Evolutionary conservation across 2,797 vertebrate genomes (phyloP), one percentile per base, ranked within the genome.

Genomic region (Hippoglossus hippoglossus): DNA sequence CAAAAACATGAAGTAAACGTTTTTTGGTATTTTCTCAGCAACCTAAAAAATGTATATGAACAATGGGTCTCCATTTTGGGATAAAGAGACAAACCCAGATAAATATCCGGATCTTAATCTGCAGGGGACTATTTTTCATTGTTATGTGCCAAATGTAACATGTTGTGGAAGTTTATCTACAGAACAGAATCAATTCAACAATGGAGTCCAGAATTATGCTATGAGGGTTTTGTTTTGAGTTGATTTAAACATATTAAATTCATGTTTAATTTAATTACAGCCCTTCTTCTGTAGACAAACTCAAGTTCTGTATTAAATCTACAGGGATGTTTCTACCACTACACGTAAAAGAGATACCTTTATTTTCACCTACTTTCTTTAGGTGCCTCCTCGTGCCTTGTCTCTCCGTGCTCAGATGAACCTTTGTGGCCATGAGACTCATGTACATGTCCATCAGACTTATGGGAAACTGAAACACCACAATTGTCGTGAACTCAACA

Each of bases 401-500:
- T 10, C 54, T 31, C 26, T 34, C 26, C 54, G 18, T 56, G 26
- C 26, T 28, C 54, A 19, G 26, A n/a, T 34, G 54, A 34, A 6
- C 11, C 8, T 57, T 53, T 73, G 31, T 80, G 71, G 36, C 26
- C 54, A 26, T 70, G 49, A 5, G 15, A 58, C 57, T 81, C 36
- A 5, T 70, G 67, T n/a, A 5, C 46, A 2, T 68, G 61, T 19
- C 41, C 68, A 12, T 75, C 71, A 63, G 75, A 61, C 21, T 52
- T 63, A 55, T 73, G 60, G 64, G 28, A 49, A 10, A 55, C 80
- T 83, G 59, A 68, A 39, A 69, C 24, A 28, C 10, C 41, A 36
- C 12, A 44, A 21, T 70, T 52, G 16, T 58, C 8, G 51, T 53
- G 19, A 26, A 46, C 4, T 62, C 26, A 66, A 31, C 6, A 28